phyloP scores from a whole-genome alignment of 2,797 vertebrate genomes.

The Merluccius polli region DNA sequence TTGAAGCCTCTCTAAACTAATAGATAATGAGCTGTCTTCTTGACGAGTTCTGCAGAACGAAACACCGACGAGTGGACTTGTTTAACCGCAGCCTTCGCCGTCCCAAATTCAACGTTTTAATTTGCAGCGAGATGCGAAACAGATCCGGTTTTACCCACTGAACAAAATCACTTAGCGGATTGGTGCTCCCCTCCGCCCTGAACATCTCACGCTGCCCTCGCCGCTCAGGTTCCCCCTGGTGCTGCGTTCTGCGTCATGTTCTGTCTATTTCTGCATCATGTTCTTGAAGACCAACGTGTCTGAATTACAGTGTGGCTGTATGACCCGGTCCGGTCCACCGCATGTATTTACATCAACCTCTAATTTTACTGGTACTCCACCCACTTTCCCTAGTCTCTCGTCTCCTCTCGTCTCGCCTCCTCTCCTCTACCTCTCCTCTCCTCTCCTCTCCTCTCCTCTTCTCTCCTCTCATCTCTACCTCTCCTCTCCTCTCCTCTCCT shows the following conservation, averaged over 20 bases:
- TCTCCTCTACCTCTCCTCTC: not conserved
- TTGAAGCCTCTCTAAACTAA: not conserved
- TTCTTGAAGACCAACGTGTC: not conserved
- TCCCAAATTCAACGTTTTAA: not conserved
- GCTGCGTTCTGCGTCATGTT: not conserved
- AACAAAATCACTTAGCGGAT: not conserved
- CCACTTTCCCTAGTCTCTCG: too few relatives aligned
- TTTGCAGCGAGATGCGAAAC: not conserved
- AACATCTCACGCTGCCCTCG: not conserved
- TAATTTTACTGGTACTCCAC: not conserved
- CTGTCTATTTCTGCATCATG: not conserved
- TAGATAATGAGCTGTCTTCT: too few relatives aligned
- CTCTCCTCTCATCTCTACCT: not conserved
- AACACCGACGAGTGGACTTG: not conserved
- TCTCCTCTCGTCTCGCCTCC: not conserved
- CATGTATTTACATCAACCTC: not conserved
- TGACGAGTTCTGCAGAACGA: too few relatives aligned
- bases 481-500: not conserved
- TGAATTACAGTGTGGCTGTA: conserved; percentile 1
- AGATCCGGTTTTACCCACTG: not conserved
- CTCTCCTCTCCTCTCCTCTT: not conserved
- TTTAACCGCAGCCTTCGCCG: not conserved
- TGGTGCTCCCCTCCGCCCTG: not conserved
- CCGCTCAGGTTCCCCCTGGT: not conserved
- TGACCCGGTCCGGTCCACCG: not conserved